phyloP scores from a whole-genome alignment of 2,888 invertebrate species.

The Falcaria lacertinaria region DNA sequence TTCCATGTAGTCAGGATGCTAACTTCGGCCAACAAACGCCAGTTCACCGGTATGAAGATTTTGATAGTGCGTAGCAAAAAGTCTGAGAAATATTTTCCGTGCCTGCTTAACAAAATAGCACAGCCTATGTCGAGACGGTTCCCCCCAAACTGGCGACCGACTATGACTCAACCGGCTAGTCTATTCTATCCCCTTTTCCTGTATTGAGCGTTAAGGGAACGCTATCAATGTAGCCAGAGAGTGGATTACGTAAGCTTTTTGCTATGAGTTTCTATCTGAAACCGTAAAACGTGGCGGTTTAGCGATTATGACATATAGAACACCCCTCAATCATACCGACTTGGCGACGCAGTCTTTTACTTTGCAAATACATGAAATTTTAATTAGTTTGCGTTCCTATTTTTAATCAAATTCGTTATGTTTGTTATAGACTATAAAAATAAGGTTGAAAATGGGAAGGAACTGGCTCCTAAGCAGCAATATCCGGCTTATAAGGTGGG shows the following conservation, averaged over 20 bases:
- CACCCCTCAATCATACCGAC: too few relatives aligned
- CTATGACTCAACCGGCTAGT: background rate
- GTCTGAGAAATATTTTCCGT: background rate
- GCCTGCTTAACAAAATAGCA: background rate
- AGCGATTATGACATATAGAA: too few relatives aligned
- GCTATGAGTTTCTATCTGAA: background rate
- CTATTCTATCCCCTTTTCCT: background rate
- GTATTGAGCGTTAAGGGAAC: background rate
- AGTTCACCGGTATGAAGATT: background rate
- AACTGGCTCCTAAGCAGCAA: too few relatives aligned
- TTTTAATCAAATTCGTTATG: too few relatives aligned
- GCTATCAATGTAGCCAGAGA: background rate
- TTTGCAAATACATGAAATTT: too few relatives aligned
- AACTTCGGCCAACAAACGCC: background rate
- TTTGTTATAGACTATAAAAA: too few relatives aligned
- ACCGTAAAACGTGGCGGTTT: too few relatives aligned
- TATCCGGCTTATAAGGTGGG: too few relatives aligned
- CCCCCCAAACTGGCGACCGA: background rate
- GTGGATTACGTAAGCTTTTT: background rate
- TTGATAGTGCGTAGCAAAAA: background rate
- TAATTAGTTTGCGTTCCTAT: too few relatives aligned
- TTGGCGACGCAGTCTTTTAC: too few relatives aligned
- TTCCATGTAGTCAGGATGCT: background rate
- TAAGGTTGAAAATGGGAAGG: too few relatives aligned
- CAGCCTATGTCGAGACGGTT: background rate